Evolutionary conservation across 2,113 vertebrate genomes (phyloP).

Genomic region (Tursiops truncatus): DNA sequence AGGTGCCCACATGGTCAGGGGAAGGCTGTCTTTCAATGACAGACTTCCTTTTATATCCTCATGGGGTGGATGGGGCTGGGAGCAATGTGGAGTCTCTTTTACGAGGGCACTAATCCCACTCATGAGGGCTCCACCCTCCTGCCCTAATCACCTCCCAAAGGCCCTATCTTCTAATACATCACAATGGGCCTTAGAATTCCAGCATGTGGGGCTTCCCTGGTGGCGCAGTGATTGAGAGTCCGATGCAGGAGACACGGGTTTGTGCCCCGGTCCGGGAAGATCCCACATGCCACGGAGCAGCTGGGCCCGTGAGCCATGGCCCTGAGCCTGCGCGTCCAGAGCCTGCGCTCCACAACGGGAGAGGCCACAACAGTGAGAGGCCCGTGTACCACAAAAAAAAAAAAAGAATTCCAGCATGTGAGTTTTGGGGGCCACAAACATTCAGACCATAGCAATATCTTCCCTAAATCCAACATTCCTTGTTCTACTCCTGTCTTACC

Average conservation of each 20-base stretch:
- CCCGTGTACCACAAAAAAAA: too few relatives aligned
- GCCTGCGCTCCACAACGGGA: too few relatives aligned
- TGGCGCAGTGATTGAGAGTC: too few relatives aligned
- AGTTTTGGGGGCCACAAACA: background rate
- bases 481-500: background rate
- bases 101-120: background rate
- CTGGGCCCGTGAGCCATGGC: too few relatives aligned
- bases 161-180: background rate
- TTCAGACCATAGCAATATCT: background rate
- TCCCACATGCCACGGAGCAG: too few relatives aligned
- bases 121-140: background rate
- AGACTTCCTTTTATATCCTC: background rate
- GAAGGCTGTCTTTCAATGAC: too few relatives aligned
- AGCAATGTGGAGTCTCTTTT: background rate
- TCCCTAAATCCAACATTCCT: background rate
- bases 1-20: too few relatives aligned
- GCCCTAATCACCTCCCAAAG: background rate
- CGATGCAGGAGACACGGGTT: too few relatives aligned
- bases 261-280: too few relatives aligned
- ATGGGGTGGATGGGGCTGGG: background rate
- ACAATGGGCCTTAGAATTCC: background rate
- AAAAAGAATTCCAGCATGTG: background rate
- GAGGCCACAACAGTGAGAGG: too few relatives aligned
- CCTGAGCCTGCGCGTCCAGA: too few relatives aligned
- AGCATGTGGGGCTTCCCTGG: too few relatives aligned